These are phyloP conservation scores for Theretra japonica DNA, from an alignment of 2,888 invertebrate species.

Conservation along the genomic window DNA sequence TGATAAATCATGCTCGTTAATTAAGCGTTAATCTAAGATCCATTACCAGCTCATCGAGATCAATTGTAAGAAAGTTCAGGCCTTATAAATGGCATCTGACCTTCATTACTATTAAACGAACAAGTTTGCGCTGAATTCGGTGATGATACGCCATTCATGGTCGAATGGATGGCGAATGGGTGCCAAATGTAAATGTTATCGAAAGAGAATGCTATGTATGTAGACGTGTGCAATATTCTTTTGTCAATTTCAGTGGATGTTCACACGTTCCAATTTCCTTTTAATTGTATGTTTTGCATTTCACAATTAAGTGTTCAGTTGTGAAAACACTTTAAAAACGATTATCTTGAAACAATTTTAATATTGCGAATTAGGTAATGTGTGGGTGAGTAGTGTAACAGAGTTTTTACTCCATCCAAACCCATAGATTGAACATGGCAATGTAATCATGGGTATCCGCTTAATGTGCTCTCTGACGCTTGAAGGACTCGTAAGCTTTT, in stretches of 20 bases:
- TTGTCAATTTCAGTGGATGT: slow-evolving; percentile 4
- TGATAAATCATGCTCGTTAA: slow-evolving; percentile 70
- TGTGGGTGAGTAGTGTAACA: too few relatives aligned
- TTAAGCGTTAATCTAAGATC: slow-evolving; percentile 69
- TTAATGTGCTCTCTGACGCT: too few relatives aligned
- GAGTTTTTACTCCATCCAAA: too few relatives aligned
- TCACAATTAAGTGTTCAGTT: not conserved
- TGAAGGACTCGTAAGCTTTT: too few relatives aligned
- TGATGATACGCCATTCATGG: slow-evolving; percentile 29
- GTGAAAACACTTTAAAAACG: not conserved
- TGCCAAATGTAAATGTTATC: slow-evolving; percentile 20
- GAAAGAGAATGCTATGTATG: slow-evolving; percentile 29
- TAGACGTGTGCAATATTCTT: slow-evolving; percentile 11
- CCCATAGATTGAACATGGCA: too few relatives aligned
- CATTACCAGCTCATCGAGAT: slow-evolving; percentile 50
- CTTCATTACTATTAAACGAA: slow-evolving; percentile 30
- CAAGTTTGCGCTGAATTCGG: slow-evolving; percentile 6
- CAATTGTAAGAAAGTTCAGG: slow-evolving; percentile 43
- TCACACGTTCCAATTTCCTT: slow-evolving; percentile 15
- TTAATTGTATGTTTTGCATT: not conserved
- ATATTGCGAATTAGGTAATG: too few relatives aligned
- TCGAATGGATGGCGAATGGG: slow-evolving; percentile 8
- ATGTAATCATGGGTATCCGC: too few relatives aligned
- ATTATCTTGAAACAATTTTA: not conserved
- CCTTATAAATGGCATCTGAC: slow-evolving; percentile 32